phyloP scores from a whole-genome alignment of 2,888 invertebrate species.

The Yponomeuta plumbellus region DNA sequence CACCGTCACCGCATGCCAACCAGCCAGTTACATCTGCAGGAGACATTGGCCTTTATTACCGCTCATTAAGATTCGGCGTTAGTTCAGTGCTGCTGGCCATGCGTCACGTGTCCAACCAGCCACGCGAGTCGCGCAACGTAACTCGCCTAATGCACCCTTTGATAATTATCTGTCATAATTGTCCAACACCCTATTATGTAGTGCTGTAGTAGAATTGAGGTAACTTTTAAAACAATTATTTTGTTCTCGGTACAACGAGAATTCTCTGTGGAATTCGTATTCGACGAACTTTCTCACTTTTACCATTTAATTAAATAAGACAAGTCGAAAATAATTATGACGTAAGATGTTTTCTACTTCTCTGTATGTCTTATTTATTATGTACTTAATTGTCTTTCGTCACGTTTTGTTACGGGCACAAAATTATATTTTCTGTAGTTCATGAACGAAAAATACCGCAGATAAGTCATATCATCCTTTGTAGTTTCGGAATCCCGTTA shows the following conservation, averaged over 20 bases:
- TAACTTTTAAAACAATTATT: not conserved
- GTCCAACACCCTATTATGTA: not conserved
- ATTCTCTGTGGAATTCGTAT: not conserved
- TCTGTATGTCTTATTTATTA: not conserved
- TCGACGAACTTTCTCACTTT: not conserved
- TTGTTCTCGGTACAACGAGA: not conserved
- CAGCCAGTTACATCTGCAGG: not conserved
- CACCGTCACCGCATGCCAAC: slow-evolving; percentile 45
- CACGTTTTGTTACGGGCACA: not conserved
- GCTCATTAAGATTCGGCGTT: not conserved
- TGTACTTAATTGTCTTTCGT: not conserved
- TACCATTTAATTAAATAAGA: slow-evolving; percentile 1
- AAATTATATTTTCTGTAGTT: not conserved
- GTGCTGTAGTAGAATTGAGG: not conserved
- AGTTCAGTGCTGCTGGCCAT: not conserved
- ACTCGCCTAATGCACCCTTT: slow-evolving; percentile 7
- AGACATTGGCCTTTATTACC: slow-evolving; percentile 4
- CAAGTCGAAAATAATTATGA: not conserved
- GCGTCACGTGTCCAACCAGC: slow-evolving; percentile 6
- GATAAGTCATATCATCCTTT: not conserved
- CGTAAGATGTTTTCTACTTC: not conserved
- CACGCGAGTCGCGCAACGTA: slow-evolving; percentile 8
- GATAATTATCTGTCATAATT: slow-evolving; percentile 9
- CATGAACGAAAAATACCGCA: not conserved
- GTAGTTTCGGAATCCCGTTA: not conserved